Percentiles rank a stretch among this genome's conserved stretches.
Conservation (phyloP, 2,113 vertebrate genomes). For the Phyllopteryx taeniolatus region DNA sequence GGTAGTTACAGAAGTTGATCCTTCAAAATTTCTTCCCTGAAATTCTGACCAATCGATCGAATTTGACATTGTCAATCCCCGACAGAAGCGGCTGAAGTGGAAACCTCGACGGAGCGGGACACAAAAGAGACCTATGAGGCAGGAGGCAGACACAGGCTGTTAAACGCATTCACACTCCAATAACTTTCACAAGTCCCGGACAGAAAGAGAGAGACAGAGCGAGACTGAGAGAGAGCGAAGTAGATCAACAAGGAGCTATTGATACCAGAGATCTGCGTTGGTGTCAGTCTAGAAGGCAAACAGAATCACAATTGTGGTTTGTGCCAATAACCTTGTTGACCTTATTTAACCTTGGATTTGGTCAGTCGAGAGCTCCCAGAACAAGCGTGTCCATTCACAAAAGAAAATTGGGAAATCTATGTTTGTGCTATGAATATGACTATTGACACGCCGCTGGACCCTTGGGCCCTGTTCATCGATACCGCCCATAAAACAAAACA, state of each 20-base stretch:
- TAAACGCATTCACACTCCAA: conserved; percentile 68
- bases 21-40: too few relatives aligned
- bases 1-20: too few relatives aligned
- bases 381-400: conserved; percentile 61
- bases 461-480: not conserved
- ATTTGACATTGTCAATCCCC: not conserved
- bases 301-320: conserved; percentile 67
- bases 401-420: conserved; percentile 40
- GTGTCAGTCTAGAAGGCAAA: conserved; percentile 56
- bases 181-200: conserved; percentile 66
- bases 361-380: conserved; percentile 44
- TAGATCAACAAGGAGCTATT: conserved; percentile 66
- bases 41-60: not conserved
- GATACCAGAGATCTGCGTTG: conserved; percentile 55
- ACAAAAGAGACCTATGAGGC: conserved; percentile 14
- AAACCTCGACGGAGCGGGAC: conserved; percentile 11
- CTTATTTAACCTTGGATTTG: conserved; percentile 65
- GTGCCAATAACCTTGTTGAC: conserved; percentile 64
- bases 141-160: conserved; percentile 55
- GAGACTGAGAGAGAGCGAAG: conserved; percentile 17
- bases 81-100: not conserved
- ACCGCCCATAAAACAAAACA: not conserved
- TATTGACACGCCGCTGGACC: conserved; percentile 14
- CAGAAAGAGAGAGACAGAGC: not conserved
- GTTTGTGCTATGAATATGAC: conserved; percentile 35